Evolutionary conservation across 1,140 invertebrate genomes (phyloP).

Genomic region (Brachionus manjavacas): DNA sequence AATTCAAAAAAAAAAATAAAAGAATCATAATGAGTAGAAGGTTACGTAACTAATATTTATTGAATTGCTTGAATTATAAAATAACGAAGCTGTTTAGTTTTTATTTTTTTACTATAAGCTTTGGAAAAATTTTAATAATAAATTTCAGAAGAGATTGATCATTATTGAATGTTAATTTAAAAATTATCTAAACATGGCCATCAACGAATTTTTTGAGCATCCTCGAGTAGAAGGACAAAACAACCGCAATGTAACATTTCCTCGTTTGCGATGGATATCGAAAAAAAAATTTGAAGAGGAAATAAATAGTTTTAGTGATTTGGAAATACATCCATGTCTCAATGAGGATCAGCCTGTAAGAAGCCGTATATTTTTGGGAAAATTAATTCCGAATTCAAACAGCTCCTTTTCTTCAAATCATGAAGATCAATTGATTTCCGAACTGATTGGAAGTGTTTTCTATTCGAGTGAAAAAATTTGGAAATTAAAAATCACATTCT

Average conservation of each 20-base stretch:
- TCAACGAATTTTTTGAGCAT: not conserved
- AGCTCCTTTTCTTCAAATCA: not conserved
- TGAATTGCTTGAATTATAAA: not conserved
- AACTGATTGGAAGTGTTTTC: constrained; percentile 20
- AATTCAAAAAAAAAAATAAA: not conserved
- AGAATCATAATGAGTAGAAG: not conserved
- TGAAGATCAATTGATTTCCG: not conserved
- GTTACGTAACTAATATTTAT: not conserved
- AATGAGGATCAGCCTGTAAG: not conserved
- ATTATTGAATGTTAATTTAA: not conserved
- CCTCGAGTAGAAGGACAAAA: not conserved
- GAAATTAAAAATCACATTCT: not conserved
- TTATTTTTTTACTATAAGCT: not conserved
- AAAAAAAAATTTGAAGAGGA: not conserved
- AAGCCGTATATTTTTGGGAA: not conserved
- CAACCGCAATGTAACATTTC: not conserved
- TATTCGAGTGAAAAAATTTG: not conserved
- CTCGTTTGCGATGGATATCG: not conserved
- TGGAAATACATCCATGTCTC: constrained; percentile 22
- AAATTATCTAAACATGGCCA: not conserved
- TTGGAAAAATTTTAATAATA: not conserved
- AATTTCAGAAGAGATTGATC: not conserved
- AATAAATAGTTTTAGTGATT: not conserved
- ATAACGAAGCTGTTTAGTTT: not conserved
- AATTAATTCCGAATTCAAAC: not conserved